Conservation (phyloP, 2,797 vertebrate species). For the Acanthurus leucopareius region DNA sequence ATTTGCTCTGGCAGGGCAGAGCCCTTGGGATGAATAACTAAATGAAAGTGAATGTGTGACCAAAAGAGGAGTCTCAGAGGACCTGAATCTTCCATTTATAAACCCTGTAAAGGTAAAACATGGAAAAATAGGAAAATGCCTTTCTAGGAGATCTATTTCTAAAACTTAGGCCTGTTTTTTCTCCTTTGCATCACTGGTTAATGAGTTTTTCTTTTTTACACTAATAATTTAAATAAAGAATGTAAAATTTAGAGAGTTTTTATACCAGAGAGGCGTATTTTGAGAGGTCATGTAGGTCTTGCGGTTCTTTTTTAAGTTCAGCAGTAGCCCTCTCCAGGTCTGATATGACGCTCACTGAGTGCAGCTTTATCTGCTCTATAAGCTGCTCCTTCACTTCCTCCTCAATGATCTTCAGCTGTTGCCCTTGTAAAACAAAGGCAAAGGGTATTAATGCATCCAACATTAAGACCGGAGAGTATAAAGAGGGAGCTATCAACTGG, state of each 20-base stretch:
- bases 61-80: conserved; percentile 3
- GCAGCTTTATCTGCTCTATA: conserved; percentile 72
- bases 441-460: neutral
- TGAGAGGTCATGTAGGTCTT: conserved; percentile 77
- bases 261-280: conserved; percentile 84
- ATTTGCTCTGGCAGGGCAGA: conserved; percentile 23
- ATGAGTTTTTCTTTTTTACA: neutral
- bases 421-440: conserved; percentile 71
- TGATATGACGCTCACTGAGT: conserved; percentile 74
- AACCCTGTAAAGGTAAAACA: neutral
- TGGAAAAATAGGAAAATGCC: neutral
- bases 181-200: neutral
- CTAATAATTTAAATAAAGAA: neutral
- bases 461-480: neutral
- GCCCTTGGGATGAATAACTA: conserved; percentile 47
- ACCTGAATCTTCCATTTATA: conserved; percentile 27
- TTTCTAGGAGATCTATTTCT: conserved; percentile 15
- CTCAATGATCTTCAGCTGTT: conserved; percentile 74
- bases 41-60: conserved; percentile 35
- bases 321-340: conserved; percentile 77
- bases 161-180: neutral
- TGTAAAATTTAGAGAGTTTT: neutral
- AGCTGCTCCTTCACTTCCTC: conserved; percentile 78
- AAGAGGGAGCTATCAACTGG: neutral
- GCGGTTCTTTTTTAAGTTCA: conserved; percentile 74